Base-by-base conservation (phyloP, 2,797 vertebrate species). In the Philypnodon macrostomus region DNA sequence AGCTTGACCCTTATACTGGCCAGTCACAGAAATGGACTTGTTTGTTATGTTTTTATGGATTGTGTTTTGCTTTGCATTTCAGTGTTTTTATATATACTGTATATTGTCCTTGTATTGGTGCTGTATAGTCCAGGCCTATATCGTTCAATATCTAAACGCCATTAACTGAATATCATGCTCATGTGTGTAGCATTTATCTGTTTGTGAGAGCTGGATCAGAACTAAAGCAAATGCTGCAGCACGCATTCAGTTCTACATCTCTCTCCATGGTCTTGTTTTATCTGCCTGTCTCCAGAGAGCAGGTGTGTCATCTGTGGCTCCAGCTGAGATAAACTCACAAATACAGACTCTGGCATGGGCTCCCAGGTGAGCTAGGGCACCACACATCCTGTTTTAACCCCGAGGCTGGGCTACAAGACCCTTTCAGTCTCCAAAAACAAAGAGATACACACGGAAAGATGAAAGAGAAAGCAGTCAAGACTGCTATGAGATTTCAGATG, bases 151-250 rank as follows among this genome's bases (percentile, higher is more conserved):
- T 23, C 21, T 23, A 23, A 23, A 23, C 6, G 21, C 6, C 3
- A 23, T 23, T 23, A 3, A 3, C 21, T 23, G 3, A 23, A 23
- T 3, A 23, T 23, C 3, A 6, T 23, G 3, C 21, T 3, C 21
- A 23, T 23, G 21, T 23, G 21, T 13, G 12, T 35, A 14, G 6
- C 15, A 35, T n/a, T 16, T 40, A 4, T 10, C 23, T 38, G n/a
- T n/a, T n/a, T 17, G 47, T 45, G 19, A 33, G 47, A 18, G 29
- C 15, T 42, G 2, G 3, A 59, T 62, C 49, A 73, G 21, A 14
- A 59, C 30, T 8, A 17, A 40, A 45, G 42, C 24, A 61, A 64
- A 68, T 55, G 49, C 14, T 52, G 67, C 32, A 57, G 55, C 61
- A 27, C 45, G 39, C 45, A 52, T 18, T 47, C 13, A 21, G 52